phyloP scores from a whole-genome alignment of 2,797 vertebrate species.

The Limosa lapponica region DNA sequence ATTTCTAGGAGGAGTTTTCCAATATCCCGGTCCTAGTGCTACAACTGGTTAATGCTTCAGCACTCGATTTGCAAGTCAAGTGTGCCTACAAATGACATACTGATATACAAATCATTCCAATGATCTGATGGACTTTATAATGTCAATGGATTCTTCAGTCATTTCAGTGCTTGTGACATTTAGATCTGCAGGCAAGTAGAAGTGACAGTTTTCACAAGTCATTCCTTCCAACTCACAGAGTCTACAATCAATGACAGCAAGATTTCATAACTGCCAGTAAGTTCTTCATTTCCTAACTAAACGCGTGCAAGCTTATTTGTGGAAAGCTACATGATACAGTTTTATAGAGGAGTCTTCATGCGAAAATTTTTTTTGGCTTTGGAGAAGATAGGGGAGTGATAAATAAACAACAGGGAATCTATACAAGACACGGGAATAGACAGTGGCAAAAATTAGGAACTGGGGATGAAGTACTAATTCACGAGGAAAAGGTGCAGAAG shows the following conservation, averaged over 20 bases:
- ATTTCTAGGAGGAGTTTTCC: neutral
- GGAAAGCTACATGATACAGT: neutral
- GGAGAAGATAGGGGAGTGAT: neutral
- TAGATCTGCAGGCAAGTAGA: conserved; percentile 55
- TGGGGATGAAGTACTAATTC: neutral
- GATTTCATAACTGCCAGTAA: conserved; percentile 33
- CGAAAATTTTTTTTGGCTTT: neutral
- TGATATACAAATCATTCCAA: conserved; percentile 2
- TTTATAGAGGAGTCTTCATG: neutral
- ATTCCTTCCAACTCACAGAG: conserved; percentile 51
- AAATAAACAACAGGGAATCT: neutral
- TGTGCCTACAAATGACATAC: neutral
- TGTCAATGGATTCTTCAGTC: conserved; percentile 64
- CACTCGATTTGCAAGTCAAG: conserved; percentile 8
- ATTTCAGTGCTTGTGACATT: conserved; percentile 57
- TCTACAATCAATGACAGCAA: conserved; percentile 53
- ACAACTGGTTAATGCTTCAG: neutral
- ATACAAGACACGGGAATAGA: neutral
- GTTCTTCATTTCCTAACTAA: neutral
- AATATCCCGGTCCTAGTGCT: neutral
- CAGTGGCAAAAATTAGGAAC: neutral
- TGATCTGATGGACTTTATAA: conserved; percentile 47
- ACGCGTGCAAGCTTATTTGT: neutral
- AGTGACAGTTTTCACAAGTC: conserved; percentile 67
- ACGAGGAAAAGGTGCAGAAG: neutral